Percentiles rank a stretch among this genome's conserved stretches.
Evolutionary conservation across 2,797 vertebrate genomes (phyloP).

Genomic region (Streptopelia turtur): DNA sequence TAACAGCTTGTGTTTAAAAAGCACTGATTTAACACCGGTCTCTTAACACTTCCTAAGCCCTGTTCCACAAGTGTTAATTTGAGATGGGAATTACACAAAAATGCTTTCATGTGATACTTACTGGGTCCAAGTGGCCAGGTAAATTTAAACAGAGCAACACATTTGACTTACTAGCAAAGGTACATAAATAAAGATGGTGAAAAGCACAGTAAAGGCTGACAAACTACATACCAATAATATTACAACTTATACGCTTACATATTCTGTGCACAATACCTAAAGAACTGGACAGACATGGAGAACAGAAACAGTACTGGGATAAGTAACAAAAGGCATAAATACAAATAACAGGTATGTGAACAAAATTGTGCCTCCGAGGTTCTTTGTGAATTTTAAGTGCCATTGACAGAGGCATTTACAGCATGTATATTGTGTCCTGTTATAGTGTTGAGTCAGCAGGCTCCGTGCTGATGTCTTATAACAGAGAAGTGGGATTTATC

Average conservation of each 20-base stretch:
- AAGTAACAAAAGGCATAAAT: not conserved
- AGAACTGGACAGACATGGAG: not conserved
- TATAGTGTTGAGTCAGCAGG: not conserved
- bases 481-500: not conserved
- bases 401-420: not conserved
- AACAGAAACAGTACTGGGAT: not conserved
- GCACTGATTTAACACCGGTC: not conserved
- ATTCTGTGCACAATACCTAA: not conserved
- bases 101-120: not conserved
- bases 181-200: not conserved
- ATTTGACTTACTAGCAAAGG: not conserved
- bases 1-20: not conserved
- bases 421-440: not conserved
- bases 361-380: not conserved
- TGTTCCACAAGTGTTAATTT: not conserved
- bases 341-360: not conserved
- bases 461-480: not conserved
- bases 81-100: not conserved
- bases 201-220: not conserved
- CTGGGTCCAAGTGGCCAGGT: not conserved
- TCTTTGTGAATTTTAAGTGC: not conserved
- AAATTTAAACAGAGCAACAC: not conserved
- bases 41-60: not conserved
- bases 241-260: not conserved
- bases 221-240: not conserved